A percentile compares a stretch with the other conserved stretches of the same genome.
Conservation (phyloP, 2,113 vertebrate genomes). For the Harpagus bidentatus region DNA sequence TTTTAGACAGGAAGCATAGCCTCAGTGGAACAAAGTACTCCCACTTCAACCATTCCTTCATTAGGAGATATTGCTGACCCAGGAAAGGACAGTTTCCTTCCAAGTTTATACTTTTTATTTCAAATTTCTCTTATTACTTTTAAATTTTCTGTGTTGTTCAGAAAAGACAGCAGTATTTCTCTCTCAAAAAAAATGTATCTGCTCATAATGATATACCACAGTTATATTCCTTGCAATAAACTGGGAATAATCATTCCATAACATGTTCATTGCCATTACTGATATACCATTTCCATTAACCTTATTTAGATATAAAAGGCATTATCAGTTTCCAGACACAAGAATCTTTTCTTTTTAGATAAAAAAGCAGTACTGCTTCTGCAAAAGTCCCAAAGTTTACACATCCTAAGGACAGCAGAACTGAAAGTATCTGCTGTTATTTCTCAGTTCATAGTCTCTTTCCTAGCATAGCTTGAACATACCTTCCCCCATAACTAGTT, state of each 20-base stretch:
- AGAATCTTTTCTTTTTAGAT: neutral
- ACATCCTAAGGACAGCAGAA: neutral
- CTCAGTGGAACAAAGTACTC: neutral
- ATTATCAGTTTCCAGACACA: neutral
- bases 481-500: neutral
- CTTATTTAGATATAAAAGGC: neutral
- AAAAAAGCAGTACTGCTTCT: neutral
- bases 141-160: neutral
- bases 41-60: neutral
- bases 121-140: neutral
- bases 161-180: neutral
- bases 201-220: neutral
- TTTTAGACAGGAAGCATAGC: neutral
- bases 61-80: neutral
- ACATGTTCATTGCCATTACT: fast-evolving
- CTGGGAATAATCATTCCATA: neutral
- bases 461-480: neutral
- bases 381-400: neutral
- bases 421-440: neutral
- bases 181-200: neutral
- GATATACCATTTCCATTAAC: neutral
- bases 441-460: neutral
- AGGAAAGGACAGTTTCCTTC: neutral
- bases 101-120: neutral
- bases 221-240: neutral